phyloP scores from a whole-genome alignment of 2,888 invertebrate genomes.

The Ophioninae sp. region DNA sequence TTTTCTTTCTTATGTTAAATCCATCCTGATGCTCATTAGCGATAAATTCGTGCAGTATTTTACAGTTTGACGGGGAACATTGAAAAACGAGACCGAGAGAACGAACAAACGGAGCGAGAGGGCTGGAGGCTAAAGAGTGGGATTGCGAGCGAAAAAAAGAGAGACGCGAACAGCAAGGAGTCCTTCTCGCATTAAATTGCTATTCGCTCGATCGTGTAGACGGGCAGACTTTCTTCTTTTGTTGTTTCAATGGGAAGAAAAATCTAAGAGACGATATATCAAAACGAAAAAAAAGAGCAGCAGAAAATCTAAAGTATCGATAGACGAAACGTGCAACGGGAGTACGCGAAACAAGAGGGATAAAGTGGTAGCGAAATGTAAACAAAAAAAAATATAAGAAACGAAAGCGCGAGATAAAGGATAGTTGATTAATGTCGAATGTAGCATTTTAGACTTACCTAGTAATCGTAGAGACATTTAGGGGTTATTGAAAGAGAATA shows the following conservation, averaged over 20 bases:
- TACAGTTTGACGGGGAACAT: slow-evolving; percentile 18
- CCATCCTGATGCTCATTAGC: slow-evolving; percentile 47
- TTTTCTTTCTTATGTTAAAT: slow-evolving; percentile 35
- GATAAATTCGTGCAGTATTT: slow-evolving; percentile 36
- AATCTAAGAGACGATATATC: neutral
- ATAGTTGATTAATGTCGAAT: slow-evolving; percentile 60
- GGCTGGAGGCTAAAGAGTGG: neutral
- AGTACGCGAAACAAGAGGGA: slow-evolving; percentile 1
- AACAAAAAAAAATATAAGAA: slow-evolving; percentile 31
- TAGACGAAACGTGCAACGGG: slow-evolving; percentile 5
- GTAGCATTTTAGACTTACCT: slow-evolving; percentile 55
- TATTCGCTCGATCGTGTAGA: neutral
- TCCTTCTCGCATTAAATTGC: neutral
- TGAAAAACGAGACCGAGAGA: neutral
- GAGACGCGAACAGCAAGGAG: neutral
- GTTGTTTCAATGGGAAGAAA: neutral
- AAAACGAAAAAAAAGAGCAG: neutral
- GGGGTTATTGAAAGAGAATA: slow-evolving; percentile 2
- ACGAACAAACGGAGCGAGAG: neutral
- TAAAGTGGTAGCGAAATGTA: slow-evolving; percentile 4
- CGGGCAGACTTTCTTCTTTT: neutral
- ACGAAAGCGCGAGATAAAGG: slow-evolving; percentile 28
- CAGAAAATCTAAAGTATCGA: slow-evolving; percentile 6
- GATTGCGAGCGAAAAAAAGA: neutral
- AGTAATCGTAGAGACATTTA: slow-evolving; percentile 34